These are phyloP conservation scores for Alsophila aescularia DNA, from an alignment of 2,888 invertebrate genomes.

Conservation along the genomic window DNA sequence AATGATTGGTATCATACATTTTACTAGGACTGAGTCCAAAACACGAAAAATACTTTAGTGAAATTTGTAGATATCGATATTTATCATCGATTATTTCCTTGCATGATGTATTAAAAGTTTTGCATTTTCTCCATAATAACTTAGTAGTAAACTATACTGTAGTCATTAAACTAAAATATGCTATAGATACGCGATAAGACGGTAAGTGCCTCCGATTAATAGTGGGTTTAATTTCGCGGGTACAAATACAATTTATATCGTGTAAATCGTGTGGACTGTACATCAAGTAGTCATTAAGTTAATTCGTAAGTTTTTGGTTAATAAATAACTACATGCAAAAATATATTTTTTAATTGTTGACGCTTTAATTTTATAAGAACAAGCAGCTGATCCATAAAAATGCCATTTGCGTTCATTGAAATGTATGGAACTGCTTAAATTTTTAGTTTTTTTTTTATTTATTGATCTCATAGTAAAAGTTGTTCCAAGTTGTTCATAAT, in stretches of 20 bases:
- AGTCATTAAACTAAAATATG: slow-evolving; percentile 27
- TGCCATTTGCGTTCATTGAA: too few species aligned
- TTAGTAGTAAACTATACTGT: slow-evolving; percentile 26
- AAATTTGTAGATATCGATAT: background rate
- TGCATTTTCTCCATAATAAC: slow-evolving; percentile 24
- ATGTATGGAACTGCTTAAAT: too few species aligned
- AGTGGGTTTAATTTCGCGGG: slow-evolving; percentile 17
- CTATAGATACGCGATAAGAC: slow-evolving; percentile 20
- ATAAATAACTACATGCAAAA: slow-evolving; percentile 8
- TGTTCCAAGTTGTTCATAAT: too few species aligned
- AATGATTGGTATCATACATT: background rate
- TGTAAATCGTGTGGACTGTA: slow-evolving; percentile 53
- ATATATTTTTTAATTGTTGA: slow-evolving; percentile 5
- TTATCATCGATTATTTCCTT: slow-evolving; percentile 3
- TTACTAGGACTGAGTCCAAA: slow-evolving; percentile 3
- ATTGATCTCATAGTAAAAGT: too few species aligned
- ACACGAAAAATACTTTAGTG: background rate
- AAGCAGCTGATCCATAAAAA: too few species aligned
- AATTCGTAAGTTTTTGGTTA: slow-evolving; percentile 22
- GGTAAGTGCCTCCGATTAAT: slow-evolving; percentile 26
- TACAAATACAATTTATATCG: slow-evolving; percentile 35
- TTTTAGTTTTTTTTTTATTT: too few species aligned
- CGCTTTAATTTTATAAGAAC: background rate
- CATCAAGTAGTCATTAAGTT: slow-evolving; percentile 31
- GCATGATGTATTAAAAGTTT: slow-evolving; percentile 16